A percentile compares a stretch with the other conserved stretches of the same genome.
Evolutionary conservation across 2,113 vertebrate species (phyloP).

Genomic region (Dendrocopos noguchii): DNA sequence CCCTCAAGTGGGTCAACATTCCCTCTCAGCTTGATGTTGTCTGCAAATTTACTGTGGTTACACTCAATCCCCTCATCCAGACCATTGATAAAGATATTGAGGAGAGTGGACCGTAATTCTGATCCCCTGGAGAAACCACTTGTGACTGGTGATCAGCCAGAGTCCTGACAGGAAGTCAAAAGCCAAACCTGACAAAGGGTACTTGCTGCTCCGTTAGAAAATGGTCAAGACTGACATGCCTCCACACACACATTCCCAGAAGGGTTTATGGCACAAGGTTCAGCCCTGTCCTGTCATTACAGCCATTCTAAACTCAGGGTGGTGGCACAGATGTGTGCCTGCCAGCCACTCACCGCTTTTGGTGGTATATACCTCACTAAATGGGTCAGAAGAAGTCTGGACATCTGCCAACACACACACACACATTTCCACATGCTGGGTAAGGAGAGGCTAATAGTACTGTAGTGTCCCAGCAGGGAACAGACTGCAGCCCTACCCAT

Average conservation of each 20-base stretch:
- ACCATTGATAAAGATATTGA: not conserved
- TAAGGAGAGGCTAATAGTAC: not conserved
- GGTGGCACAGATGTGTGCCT: not conserved
- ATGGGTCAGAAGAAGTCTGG: not conserved
- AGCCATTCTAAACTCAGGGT: not conserved
- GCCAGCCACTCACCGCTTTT: not conserved
- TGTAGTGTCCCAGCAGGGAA: not conserved
- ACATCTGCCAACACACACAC: not conserved
- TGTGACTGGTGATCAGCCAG: too few species aligned
- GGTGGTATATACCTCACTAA: not conserved
- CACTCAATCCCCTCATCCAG: not conserved
- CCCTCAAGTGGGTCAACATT: not conserved
- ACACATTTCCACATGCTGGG: not conserved
- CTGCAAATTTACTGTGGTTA: not conserved
- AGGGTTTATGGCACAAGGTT: not conserved
- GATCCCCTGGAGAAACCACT: not conserved
- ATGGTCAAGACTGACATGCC: not conserved
- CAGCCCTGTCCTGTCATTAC: not conserved
- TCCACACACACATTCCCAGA: not conserved
- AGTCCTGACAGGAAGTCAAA: slow-evolving; percentile 34
- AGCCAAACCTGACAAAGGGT: slow-evolving; percentile 27
- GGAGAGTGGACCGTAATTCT: not conserved
- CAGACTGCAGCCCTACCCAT: not conserved
- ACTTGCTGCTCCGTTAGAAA: not conserved
- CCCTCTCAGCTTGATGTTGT: not conserved